Percentiles rank a stretch among this genome's conserved stretches.
Evolutionary conservation across 2,888 invertebrate species (phyloP).

Genomic region (Drosophila infuscata): DNA sequence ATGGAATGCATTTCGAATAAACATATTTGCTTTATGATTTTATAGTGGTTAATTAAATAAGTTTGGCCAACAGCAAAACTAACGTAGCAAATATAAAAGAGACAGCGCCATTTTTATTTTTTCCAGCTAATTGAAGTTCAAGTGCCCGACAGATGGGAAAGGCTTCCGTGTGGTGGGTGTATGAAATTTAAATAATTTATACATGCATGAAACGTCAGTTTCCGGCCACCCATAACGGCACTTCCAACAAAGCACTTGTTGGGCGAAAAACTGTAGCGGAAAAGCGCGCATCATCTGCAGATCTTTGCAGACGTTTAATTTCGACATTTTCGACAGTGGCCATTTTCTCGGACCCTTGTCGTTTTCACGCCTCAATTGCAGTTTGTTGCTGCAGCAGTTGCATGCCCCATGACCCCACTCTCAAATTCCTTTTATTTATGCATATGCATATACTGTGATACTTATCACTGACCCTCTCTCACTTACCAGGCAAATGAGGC

Average conservation of each 20-base stretch:
- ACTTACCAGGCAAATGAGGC: conserved; percentile 46
- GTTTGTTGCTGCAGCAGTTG: conserved; percentile 23
- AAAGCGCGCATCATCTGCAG: conserved; percentile 41
- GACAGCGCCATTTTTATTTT: conserved; percentile 19
- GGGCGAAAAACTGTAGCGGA: conserved; percentile 20
- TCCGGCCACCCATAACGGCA: conserved; percentile 10
- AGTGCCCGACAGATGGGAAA: conserved; percentile 10
- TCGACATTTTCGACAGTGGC: conserved; percentile 20
- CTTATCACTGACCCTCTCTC: conserved; percentile 9
- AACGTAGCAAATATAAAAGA: not conserved
- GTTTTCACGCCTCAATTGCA: conserved; percentile 57
- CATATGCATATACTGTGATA: conserved; percentile 13
- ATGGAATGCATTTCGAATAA: conserved; percentile 37
- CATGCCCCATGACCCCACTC: not conserved
- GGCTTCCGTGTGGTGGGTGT: conserved; percentile 26
- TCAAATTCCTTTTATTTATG: conserved; percentile 10
- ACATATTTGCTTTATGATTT: conserved; percentile 42
- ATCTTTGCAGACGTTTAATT: conserved; percentile 23
- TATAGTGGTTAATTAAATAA: conserved; percentile 52
- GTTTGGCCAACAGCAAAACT: conserved; percentile 1
- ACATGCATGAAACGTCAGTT: conserved; percentile 22
- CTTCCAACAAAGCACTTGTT: not conserved
- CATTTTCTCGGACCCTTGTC: conserved; percentile 46
- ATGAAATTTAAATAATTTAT: conserved; percentile 48
- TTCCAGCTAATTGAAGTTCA: conserved; percentile 57